A percentile compares a stretch with the other conserved stretches of the same genome.
These are phyloP conservation scores for Neotoma lepida DNA, from an alignment of 2,113 vertebrate species.

Conservation along the genomic window DNA sequence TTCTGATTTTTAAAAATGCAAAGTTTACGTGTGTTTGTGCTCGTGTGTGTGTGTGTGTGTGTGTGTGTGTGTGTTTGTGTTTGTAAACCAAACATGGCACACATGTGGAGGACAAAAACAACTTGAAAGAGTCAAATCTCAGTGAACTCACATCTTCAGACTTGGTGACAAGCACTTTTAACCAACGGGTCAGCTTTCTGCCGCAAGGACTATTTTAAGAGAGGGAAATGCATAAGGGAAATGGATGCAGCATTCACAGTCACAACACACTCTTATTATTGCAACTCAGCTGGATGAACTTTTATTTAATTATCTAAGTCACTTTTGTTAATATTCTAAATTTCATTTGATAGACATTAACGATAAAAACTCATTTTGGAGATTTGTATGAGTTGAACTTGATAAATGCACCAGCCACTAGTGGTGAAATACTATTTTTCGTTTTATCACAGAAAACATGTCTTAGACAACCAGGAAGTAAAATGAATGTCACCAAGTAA, in stretches of 20 bases:
- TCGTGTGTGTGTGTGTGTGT: not conserved
- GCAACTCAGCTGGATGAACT: constrained; percentile 33
- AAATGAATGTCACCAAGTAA: constrained; percentile 38
- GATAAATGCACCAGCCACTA: not conserved
- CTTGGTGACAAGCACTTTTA: not conserved
- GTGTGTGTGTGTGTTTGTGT: not conserved
- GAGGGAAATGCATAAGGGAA: constrained; percentile 52
- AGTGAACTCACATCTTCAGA: not conserved
- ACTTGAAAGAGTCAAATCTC: not conserved
- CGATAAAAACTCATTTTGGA: constrained; percentile 68
- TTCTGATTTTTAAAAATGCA: not conserved
- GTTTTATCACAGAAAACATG: not conserved
- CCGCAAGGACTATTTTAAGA: not conserved
- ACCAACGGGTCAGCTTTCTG: not conserved
- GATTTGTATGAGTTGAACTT: constrained; percentile 31
- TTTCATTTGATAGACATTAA: constrained; percentile 77
- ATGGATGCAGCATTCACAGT: constrained; percentile 11
- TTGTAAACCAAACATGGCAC: not conserved
- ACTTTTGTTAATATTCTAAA: constrained; percentile 53
- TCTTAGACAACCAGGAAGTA: not conserved
- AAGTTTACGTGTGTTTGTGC: not conserved
- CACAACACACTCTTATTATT: constrained; percentile 73
- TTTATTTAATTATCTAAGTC: constrained; percentile 57
- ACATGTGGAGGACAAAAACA: not conserved
- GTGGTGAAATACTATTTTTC: not conserved